Percentiles rank a stretch among this genome's conserved stretches.
Evolutionary conservation across 2,888 invertebrate species (phyloP).

Genomic region (Cybosia mesomella): DNA sequence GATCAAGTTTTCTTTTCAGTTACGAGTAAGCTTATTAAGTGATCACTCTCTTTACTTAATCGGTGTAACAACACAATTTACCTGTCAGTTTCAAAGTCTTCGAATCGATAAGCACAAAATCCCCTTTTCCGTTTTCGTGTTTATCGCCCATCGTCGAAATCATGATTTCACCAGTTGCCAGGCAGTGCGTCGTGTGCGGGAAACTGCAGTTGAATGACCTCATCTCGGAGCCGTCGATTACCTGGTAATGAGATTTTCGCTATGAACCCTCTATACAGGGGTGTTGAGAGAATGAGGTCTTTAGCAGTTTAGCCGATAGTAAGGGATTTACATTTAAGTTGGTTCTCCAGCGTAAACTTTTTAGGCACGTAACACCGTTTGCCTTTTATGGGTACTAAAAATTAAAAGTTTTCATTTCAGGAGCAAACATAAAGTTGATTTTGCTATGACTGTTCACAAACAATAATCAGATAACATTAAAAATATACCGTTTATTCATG

Average conservation of each 20-base stretch:
- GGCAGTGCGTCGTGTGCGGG: conserved; percentile 97
- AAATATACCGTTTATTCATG: not conserved
- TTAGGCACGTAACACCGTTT: conserved; percentile 31
- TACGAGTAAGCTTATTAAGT: conserved; percentile 21
- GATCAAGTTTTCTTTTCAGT: conserved; percentile 28
- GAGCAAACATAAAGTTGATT: not conserved
- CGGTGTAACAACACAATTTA: conserved; percentile 58
- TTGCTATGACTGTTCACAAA: not conserved
- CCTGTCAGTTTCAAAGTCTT: conserved; percentile 92
- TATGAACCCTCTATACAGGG: conserved; percentile 64
- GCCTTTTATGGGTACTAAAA: conserved; percentile 10
- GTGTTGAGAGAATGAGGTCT: conserved; percentile 50
- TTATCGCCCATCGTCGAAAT: conserved; percentile 97
- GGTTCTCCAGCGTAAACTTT: conserved; percentile 33
- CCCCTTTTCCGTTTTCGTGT: conserved; percentile 94
- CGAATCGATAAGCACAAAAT: conserved; percentile 95
- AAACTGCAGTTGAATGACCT: conserved; percentile 92
- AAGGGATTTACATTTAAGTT: conserved; percentile 53
- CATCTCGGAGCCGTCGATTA: conserved; percentile 93
- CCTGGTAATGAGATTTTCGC: conserved; percentile 86
- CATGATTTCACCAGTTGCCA: conserved; percentile 97
- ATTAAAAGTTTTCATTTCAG: not conserved
- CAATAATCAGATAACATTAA: not conserved
- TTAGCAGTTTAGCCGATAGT: conserved; percentile 50
- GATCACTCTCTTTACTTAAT: conserved; percentile 38